A percentile compares a stretch with the other conserved stretches of the same genome.
Evolutionary conservation across 1,140 invertebrate species (phyloP).

Genomic region (Psix sp.): DNA sequence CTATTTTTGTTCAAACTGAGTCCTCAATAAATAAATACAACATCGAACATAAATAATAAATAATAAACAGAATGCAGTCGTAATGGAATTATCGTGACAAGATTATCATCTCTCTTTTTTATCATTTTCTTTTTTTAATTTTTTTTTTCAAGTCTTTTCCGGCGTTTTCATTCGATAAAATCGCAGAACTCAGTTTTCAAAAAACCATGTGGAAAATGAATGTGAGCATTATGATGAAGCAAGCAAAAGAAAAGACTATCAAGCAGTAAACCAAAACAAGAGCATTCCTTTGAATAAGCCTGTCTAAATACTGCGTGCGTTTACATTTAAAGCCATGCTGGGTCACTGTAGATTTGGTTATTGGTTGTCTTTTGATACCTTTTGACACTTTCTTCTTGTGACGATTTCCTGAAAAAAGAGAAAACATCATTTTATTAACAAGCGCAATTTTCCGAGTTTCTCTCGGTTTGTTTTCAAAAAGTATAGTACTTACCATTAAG

Average conservation of each 20-base stretch:
- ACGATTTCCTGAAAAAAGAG: slow-evolving; percentile 68
- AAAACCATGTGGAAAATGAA: slow-evolving; percentile 60
- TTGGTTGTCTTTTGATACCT: slow-evolving; percentile 70
- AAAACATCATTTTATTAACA: slow-evolving; percentile 7
- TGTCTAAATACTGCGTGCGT: slow-evolving; percentile 61
- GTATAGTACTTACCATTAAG: slow-evolving; percentile 71
- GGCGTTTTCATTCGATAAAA: neutral
- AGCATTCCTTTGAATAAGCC: slow-evolving; percentile 61
- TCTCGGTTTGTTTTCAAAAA: no score
- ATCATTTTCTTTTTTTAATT: slow-evolving; percentile 20
- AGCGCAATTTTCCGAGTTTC: no score
- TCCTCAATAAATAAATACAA: slow-evolving; percentile 61
- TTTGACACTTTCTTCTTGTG: slow-evolving; percentile 75
- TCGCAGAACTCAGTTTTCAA: slow-evolving; percentile 22
- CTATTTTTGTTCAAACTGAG: no score
- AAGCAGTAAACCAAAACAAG: slow-evolving; percentile 61
- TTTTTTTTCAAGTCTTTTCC: slow-evolving; percentile 10
- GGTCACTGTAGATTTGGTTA: slow-evolving; percentile 42
- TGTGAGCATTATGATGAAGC: slow-evolving; percentile 60
- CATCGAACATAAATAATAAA: slow-evolving; percentile 55
- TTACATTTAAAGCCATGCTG: slow-evolving; percentile 61
- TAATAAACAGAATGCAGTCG: slow-evolving; percentile 40
- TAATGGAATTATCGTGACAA: slow-evolving; percentile 23
- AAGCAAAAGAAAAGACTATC: slow-evolving; percentile 64
- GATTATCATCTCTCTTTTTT: slow-evolving; percentile 30